Percentiles rank a stretch among this genome's conserved stretches.
These are phyloP conservation scores for Congeria kusceri DNA, from an alignment of 2,888 invertebrate species.

Conservation along the genomic window DNA sequence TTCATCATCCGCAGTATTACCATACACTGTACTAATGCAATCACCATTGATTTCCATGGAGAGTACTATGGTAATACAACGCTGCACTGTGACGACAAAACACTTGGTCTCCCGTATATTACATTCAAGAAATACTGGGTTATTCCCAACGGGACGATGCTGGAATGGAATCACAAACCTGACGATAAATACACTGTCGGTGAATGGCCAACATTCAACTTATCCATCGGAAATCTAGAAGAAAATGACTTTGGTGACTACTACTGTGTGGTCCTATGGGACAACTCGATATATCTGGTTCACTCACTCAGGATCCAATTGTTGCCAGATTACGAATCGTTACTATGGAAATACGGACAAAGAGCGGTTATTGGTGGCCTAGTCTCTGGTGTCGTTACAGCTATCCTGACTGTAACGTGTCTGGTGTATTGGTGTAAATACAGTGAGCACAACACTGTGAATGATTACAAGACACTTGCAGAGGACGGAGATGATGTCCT, in stretches of 20 bases:
- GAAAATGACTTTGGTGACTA: constrained; percentile 54
- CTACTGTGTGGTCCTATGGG: constrained; percentile 61
- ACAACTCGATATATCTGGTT: constrained; percentile 48
- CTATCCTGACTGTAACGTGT: constrained; percentile 49
- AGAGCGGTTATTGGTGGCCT: constrained; percentile 68
- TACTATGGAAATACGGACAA: constrained; percentile 52
- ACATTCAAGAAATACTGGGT: constrained; percentile 56
- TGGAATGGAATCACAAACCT: constrained; percentile 32
- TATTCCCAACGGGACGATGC: constrained; percentile 38
- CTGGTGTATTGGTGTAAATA: constrained; percentile 63
- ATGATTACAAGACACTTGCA: not conserved
- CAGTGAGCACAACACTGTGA: constrained; percentile 15
- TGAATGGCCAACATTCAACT: constrained; percentile 29
- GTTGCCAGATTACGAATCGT: constrained; percentile 63
- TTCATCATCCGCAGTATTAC: no score
- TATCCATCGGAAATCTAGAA: constrained; percentile 40
- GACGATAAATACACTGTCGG: constrained; percentile 35
- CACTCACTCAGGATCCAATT: constrained; percentile 59
- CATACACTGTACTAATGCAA: constrained; percentile 6
- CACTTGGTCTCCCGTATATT: constrained; percentile 41
- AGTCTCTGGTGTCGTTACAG: constrained; percentile 55
- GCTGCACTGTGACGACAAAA: constrained; percentile 38
- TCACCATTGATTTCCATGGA: constrained; percentile 32
- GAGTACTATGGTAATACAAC: constrained; percentile 42
- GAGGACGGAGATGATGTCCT: no score